phyloP scores from a whole-genome alignment of 1,140 invertebrate species.

The Dreissena polymorpha region DNA sequence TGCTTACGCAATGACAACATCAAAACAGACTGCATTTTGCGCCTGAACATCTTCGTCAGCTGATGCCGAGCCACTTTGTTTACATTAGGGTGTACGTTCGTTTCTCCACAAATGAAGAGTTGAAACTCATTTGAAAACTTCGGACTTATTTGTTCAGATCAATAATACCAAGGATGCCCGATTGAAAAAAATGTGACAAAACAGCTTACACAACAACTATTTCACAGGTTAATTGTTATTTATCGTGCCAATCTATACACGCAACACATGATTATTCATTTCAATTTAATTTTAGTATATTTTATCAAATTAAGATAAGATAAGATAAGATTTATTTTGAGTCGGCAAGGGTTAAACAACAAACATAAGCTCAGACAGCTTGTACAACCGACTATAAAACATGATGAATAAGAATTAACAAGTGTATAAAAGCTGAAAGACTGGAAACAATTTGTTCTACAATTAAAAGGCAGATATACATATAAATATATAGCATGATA shows the following conservation, averaged over 20 bases:
- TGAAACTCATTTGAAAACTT: slow-evolving; percentile 23
- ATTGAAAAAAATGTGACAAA: slow-evolving; percentile 6
- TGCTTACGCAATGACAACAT: slow-evolving; percentile 4
- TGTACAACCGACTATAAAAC: too few species aligned
- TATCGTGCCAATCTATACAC: neutral
- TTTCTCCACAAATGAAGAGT: slow-evolving; percentile 16
- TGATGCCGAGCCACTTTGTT: slow-evolving; percentile 33
- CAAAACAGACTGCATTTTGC: slow-evolving; percentile 1
- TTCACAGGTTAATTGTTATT: neutral
- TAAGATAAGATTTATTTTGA: too few species aligned
- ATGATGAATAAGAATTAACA: too few species aligned
- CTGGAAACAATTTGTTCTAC: too few species aligned
- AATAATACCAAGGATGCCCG: slow-evolving; percentile 32
- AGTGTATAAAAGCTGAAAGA: too few species aligned
- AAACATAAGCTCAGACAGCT: too few species aligned
- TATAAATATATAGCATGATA: too few species aligned
- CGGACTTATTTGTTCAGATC: slow-evolving; percentile 4
- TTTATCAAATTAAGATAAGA: slow-evolving; percentile 2
- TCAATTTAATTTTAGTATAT: neutral
- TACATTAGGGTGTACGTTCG: slow-evolving; percentile 1
- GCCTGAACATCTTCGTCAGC: neutral
- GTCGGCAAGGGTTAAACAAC: too few species aligned
- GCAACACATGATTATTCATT: neutral
- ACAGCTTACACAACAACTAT: neutral
- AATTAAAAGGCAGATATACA: too few species aligned